Conservation (phyloP, 2,888 invertebrate genomes). For the Dryocosmus kuriphilus region DNA sequence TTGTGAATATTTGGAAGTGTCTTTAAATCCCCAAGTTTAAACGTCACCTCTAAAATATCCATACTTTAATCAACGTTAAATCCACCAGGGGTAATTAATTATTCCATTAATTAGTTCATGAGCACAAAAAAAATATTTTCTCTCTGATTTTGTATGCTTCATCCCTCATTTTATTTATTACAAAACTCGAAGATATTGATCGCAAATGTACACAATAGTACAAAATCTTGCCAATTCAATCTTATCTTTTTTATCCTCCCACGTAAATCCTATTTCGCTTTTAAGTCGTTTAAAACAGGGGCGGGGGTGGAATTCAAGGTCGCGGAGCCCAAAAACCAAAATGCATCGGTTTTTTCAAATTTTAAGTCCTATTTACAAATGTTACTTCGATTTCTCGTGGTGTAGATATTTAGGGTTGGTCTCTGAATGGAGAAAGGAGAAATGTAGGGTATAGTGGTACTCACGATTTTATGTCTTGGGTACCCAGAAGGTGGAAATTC, state of each 20-base stretch:
- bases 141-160: not conserved
- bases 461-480: constrained; percentile 25
- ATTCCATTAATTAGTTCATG: not conserved
- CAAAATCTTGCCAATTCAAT: not conserved
- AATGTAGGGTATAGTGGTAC: constrained; percentile 27
- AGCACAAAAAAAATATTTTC: not conserved
- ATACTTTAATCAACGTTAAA: not conserved
- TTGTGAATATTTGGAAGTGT: not conserved
- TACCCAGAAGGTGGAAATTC: not conserved
- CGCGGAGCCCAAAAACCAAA: not conserved
- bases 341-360: not conserved
- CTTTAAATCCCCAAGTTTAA: not conserved
- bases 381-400: not conserved
- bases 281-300: not conserved
- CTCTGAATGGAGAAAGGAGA: constrained; percentile 19
- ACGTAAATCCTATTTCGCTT: not conserved
- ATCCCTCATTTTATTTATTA: not conserved
- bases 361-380: not conserved
- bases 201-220: not conserved
- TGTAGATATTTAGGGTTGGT: constrained; percentile 12
- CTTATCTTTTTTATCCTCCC: not conserved
- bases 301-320: constrained; percentile 16
- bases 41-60: not conserved
- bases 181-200: constrained; percentile 2
- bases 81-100: not conserved